These are phyloP conservation scores for Microctonus hyperodae DNA, from an alignment of 2,888 invertebrate species.

Conservation along the genomic window DNA sequence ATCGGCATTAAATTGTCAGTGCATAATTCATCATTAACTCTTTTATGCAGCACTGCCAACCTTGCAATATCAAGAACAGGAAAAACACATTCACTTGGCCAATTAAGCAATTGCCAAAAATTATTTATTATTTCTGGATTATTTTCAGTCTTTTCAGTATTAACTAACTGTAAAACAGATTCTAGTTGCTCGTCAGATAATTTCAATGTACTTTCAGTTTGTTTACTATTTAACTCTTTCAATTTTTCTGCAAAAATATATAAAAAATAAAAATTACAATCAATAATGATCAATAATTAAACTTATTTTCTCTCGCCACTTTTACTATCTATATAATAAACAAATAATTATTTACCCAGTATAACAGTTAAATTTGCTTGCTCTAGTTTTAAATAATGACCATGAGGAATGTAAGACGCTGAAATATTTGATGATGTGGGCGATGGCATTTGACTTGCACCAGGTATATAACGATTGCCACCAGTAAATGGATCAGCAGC, in stretches of 20 bases:
- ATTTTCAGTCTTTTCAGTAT: conserved; percentile 39
- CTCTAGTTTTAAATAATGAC: conserved; percentile 74
- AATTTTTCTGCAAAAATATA: conserved; percentile 54
- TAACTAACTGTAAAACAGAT: conserved; percentile 71
- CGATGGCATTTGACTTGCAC: conserved; percentile 59
- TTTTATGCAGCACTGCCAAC: conserved; percentile 77
- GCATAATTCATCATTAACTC: conserved; percentile 68
- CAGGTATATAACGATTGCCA: conserved; percentile 71
- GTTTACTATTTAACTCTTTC: conserved; percentile 74
- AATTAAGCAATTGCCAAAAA: conserved; percentile 49
- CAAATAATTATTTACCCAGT: conserved; percentile 66
- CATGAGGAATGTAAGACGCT: conserved; percentile 64
- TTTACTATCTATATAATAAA: too few species aligned
- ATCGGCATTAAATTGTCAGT: conserved; percentile 61
- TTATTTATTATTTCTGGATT: conserved; percentile 37
- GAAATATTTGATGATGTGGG: conserved; percentile 40
- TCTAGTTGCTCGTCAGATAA: conserved; percentile 68
- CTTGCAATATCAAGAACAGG: conserved; percentile 90
- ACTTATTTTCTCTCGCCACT: too few species aligned
- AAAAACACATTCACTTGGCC: conserved; percentile 74
- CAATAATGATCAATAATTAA: too few species aligned
- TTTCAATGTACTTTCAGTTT: conserved; percentile 65
- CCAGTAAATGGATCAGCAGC: conserved; percentile 70
- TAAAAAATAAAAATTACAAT: not conserved
- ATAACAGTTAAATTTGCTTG: conserved; percentile 79